Conservation (phyloP, 2,888 invertebrate species). For the Acrobasis repandana region DNA sequence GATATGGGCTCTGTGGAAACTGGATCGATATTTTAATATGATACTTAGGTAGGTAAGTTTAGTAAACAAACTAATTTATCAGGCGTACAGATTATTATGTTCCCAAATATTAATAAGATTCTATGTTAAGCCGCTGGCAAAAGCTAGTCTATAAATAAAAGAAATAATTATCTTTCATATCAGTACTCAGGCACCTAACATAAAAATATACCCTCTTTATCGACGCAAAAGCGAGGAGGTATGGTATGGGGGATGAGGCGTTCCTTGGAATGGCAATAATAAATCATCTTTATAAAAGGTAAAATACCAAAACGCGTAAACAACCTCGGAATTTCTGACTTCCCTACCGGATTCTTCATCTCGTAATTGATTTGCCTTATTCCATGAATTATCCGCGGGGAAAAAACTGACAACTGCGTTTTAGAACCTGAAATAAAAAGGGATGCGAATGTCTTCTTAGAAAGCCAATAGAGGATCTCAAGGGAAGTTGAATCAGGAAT, state of each 20-base stretch:
- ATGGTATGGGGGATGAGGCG: neutral
- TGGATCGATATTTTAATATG: no score
- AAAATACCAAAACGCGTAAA: constrained; percentile 5
- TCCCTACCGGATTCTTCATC: neutral
- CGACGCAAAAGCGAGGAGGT: neutral
- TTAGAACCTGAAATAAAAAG: neutral
- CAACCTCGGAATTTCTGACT: neutral
- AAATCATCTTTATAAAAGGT: neutral
- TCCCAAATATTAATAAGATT: no score
- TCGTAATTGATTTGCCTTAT: no score
- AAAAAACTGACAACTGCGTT: no score
- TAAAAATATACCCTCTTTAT: neutral
- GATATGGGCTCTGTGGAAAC: no score
- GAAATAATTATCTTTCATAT: no score
- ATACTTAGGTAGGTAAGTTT: no score
- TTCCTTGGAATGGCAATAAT: neutral
- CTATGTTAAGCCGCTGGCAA: no score
- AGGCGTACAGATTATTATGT: no score
- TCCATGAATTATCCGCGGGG: no score
- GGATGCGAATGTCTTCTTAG: neutral
- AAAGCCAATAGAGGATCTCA: neutral
- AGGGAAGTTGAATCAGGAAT: neutral
- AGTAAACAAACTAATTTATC: no score
- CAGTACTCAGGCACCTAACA: neutral
- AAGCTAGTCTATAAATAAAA: no score